Conservation (phyloP, 2,888 invertebrate species). For the Dorcus parallelipipedus region DNA sequence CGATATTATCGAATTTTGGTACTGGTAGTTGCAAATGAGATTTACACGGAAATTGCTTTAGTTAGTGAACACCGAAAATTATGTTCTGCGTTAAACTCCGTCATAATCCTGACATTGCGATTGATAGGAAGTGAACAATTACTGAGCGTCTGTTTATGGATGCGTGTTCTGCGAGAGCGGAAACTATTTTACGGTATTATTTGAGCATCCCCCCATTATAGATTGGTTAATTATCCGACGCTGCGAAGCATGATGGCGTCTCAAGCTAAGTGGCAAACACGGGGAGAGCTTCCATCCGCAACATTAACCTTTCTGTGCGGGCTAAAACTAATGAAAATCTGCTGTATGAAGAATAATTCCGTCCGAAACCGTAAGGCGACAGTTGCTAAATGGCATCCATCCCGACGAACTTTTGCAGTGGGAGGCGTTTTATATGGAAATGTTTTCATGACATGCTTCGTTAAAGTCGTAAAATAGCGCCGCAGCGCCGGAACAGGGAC, state of each 20-base stretch:
- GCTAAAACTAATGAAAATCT: neutral
- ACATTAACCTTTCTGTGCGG: slow-evolving; percentile 18
- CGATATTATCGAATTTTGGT: no score
- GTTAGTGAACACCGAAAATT: no score
- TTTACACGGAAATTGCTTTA: no score
- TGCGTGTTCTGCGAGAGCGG: no score
- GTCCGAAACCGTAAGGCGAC: neutral
- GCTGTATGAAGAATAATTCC: no score
- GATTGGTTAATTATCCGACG: slow-evolving; percentile 4
- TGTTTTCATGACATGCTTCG: slow-evolving; percentile 46
- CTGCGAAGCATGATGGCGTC: slow-evolving; percentile 7
- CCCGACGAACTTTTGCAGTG: slow-evolving; percentile 37
- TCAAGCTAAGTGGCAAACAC: slow-evolving; percentile 8
- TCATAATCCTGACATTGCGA: no score
- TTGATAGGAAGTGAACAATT: no score
- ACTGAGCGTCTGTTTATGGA: no score
- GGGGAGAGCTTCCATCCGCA: slow-evolving; percentile 14
- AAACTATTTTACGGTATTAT: no score
- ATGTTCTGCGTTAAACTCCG: no score
- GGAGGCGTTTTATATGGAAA: slow-evolving; percentile 37
- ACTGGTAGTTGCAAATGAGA: no score
- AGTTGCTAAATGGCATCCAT: slow-evolving; percentile 41
- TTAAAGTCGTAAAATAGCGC: slow-evolving; percentile 48
- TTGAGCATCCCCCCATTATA: no score
- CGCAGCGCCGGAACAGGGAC: slow-evolving; percentile 40